These are phyloP conservation scores for Semicossyphus pulcher DNA, from an alignment of 2,113 vertebrate genomes.

Conservation along the genomic window DNA sequence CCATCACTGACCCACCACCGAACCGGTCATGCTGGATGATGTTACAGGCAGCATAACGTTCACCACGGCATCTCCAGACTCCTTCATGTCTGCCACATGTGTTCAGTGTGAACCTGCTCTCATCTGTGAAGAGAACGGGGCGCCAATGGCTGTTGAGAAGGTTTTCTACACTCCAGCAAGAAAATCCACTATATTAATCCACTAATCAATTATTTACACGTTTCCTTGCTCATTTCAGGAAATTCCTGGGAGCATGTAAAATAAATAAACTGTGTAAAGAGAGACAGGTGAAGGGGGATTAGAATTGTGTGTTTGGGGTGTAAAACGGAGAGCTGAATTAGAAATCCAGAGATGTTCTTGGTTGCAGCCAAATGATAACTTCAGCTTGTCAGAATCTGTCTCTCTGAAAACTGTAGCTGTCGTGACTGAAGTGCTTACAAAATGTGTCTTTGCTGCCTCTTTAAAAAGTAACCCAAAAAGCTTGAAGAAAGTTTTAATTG, in stretches of 20 bases:
- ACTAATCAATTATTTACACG: constrained; percentile 52
- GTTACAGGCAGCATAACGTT: too few species aligned
- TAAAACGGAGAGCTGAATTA: background rate
- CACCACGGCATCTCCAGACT: too few species aligned
- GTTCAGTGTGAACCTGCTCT: too few species aligned
- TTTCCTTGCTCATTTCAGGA: constrained; percentile 8
- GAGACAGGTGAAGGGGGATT: constrained; percentile 10
- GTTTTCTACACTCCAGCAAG: constrained; percentile 32
- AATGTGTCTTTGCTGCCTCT: background rate
- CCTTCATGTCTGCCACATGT: too few species aligned
- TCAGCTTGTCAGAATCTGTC: background rate
- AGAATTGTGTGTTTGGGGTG: background rate
- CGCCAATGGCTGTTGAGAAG: constrained; percentile 2
- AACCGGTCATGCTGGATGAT: too few species aligned
- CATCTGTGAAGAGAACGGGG: too few species aligned
- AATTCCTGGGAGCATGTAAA: constrained; percentile 13
- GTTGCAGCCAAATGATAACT: background rate
- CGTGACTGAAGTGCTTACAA: background rate
- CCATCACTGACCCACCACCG: too few species aligned
- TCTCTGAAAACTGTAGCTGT: background rate
- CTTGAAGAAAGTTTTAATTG: background rate
- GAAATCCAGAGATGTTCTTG: constrained; percentile 1
- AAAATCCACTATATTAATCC: constrained; percentile 51
- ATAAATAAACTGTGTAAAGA: constrained; percentile 22
- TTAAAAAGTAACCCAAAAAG: background rate